A percentile compares a stretch with the other conserved stretches of the same genome.
These are phyloP conservation scores for Istiophorus platypterus DNA, from an alignment of 2,113 vertebrate species.

Conservation along the genomic window DNA sequence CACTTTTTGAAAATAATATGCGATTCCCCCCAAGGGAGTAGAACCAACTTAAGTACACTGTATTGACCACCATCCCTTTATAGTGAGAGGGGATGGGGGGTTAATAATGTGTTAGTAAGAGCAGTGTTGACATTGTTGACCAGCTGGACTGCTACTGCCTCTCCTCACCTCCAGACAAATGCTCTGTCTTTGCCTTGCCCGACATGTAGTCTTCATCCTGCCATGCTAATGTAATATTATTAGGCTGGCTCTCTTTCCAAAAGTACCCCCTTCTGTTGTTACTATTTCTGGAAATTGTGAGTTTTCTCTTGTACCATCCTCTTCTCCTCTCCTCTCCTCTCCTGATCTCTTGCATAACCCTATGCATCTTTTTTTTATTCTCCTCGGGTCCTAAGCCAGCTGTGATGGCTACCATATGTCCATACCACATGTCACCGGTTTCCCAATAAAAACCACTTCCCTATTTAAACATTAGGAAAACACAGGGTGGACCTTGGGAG, in stretches of 20 bases:
- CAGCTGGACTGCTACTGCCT: neutral
- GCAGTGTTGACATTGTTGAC: neutral
- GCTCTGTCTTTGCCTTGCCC: neutral
- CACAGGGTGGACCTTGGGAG: conserved; percentile 68
- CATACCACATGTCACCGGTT: conserved; percentile 70
- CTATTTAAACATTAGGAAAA: conserved; percentile 73
- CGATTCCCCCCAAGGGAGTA: no score
- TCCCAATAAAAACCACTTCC: conserved; percentile 73
- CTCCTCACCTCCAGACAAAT: neutral
- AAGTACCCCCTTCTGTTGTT: conserved; percentile 17
- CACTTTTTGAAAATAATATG: neutral
- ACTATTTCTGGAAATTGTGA: conserved; percentile 61
- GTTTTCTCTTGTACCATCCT: conserved; percentile 14
- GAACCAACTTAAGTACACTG: neutral
- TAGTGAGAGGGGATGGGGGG: neutral
- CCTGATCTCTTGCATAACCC: conserved; percentile 43
- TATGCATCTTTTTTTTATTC: conserved; percentile 53
- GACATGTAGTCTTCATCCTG: neutral
- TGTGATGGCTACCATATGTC: conserved; percentile 82
- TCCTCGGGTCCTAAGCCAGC: conserved; percentile 38
- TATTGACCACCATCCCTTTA: neutral
- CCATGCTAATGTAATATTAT: conserved; percentile 46
- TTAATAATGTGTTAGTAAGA: neutral
- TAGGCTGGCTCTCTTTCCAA: conserved; percentile 36
- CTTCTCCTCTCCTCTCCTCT: conserved; percentile 28